Conservation (phyloP, 2,797 vertebrate genomes). For the Mycteria americana region DNA sequence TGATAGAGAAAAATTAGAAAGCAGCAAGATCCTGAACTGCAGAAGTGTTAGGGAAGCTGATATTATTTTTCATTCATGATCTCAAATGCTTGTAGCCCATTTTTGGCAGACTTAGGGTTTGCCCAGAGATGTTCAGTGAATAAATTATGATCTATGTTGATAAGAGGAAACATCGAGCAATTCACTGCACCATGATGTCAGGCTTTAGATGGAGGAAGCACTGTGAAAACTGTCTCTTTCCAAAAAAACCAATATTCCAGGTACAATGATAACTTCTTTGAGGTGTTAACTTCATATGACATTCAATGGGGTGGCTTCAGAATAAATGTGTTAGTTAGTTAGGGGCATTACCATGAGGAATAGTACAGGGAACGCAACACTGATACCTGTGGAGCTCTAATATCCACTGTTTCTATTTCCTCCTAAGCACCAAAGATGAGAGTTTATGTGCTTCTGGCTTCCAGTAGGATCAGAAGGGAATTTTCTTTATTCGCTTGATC, state of each 20-base stretch:
- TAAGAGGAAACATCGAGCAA: background rate
- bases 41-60: background rate
- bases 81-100: background rate
- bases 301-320: background rate
- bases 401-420: background rate
- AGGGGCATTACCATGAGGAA: background rate
- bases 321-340: background rate
- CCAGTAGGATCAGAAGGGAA: background rate
- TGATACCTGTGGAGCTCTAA: background rate
- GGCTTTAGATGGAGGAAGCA: background rate
- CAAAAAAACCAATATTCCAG: background rate
- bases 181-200: background rate
- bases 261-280: background rate
- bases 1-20: background rate
- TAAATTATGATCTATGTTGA: background rate
- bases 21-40: background rate
- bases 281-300: background rate
- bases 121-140: background rate
- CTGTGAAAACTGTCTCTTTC: background rate
- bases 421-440: background rate
- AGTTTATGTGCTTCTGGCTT: background rate
- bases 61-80: background rate
- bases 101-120: background rate
- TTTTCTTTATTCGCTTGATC: background rate
- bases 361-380: background rate